phyloP scores from a whole-genome alignment of 2,888 invertebrate genomes.

The Ormyrus pomaceus region DNA sequence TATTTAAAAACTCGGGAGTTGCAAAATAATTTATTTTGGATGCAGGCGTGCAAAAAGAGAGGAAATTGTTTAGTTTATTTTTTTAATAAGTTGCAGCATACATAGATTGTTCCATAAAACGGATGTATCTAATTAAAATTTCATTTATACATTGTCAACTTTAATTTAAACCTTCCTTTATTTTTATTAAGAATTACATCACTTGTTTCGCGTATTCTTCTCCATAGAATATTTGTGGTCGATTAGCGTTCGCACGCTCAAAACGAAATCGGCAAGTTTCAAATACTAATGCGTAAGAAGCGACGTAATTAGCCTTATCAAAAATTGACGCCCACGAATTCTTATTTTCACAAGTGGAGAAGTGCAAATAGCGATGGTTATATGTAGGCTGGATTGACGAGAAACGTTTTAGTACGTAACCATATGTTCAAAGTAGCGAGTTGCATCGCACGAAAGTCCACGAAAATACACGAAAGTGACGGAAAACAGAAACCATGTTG shows the following conservation, averaged over 20 bases:
- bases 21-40: too few relatives aligned
- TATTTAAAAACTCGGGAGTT: too few relatives aligned
- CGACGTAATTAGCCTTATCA: conserved; percentile 13
- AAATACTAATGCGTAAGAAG: background rate
- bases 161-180: background rate
- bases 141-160: background rate
- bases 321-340: conserved; percentile 22
- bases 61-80: too few relatives aligned
- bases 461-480: background rate
- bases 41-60: too few relatives aligned
- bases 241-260: background rate
- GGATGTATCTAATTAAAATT: background rate
- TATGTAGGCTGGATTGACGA: conserved; percentile 16
- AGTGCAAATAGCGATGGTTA: conserved; percentile 39
- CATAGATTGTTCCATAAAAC: background rate
- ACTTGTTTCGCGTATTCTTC: too few relatives aligned
- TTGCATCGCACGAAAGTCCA: background rate
- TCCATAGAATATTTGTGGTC: too few relatives aligned
- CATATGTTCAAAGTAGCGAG: background rate
- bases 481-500: conserved; percentile 5
- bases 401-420: background rate
- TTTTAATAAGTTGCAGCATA: too few relatives aligned
- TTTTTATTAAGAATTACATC: too few relatives aligned
- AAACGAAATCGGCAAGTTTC: background rate
- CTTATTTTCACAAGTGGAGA: conserved; percentile 38